Evolutionary conservation across 2,888 invertebrate species (phyloP).

Genomic region (Bugulina stolonifera): DNA sequence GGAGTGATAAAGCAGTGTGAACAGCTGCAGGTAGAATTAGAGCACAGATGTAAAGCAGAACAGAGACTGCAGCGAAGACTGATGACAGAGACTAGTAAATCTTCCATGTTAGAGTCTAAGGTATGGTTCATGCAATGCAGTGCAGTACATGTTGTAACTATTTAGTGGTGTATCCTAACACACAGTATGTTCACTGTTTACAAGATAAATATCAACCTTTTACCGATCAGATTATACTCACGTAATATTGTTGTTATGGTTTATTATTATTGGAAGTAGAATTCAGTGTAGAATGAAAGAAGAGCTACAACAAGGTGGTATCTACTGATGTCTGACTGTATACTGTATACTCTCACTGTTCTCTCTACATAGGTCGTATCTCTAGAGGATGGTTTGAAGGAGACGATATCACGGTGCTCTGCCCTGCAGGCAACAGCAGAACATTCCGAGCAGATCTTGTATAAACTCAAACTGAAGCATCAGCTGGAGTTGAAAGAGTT

Average conservation of each 20-base stretch:
- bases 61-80: constrained; percentile 3
- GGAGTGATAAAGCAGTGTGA: constrained; percentile 1
- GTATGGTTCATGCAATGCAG: too few species aligned
- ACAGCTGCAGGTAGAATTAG: constrained; percentile 18
- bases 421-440: neutral
- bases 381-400: constrained; percentile 20
- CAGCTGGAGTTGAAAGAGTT: constrained; percentile 46
- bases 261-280: too few species aligned
- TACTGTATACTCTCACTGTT: too few species aligned
- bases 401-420: neutral
- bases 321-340: too few species aligned
- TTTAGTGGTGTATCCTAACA: too few species aligned
- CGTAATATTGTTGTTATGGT: too few species aligned
- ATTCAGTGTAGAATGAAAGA: too few species aligned
- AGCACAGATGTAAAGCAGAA: constrained; percentile 23
- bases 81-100: constrained; percentile 4
- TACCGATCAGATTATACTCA: too few species aligned
- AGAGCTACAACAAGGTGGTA: too few species aligned
- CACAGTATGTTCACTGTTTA: too few species aligned
- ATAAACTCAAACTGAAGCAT: constrained; percentile 43
- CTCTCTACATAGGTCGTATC: constrained; percentile 17
- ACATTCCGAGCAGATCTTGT: constrained; percentile 38
- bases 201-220: too few species aligned
- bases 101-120: constrained; percentile 1
- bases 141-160: too few species aligned